Conservation (phyloP, 2,113 vertebrate species). For the Xenus cinereus region DNA sequence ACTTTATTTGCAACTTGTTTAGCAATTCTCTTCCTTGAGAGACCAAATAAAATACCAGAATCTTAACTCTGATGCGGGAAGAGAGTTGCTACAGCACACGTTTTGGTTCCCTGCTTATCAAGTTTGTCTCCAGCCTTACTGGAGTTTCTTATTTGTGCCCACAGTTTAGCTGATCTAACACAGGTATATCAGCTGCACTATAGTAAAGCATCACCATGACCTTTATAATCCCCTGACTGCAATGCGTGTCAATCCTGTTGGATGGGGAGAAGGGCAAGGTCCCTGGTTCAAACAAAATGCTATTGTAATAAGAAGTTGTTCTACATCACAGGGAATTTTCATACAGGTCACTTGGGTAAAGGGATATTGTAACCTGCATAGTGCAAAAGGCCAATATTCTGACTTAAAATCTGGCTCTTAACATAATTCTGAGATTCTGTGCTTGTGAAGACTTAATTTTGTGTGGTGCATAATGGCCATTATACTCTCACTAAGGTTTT, state of each 20-base stretch:
- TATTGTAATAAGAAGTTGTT: neutral
- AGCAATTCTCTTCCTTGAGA: neutral
- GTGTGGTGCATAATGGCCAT: neutral
- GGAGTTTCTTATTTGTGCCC: neutral
- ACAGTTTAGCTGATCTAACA: neutral
- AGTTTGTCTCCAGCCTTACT: neutral
- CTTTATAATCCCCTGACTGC: neutral
- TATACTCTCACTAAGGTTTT: neutral
- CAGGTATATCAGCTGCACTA: neutral
- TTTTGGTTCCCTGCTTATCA: neutral
- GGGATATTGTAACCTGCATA: neutral
- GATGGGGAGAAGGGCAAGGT: neutral
- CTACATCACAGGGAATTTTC: neutral
- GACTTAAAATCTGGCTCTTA: neutral
- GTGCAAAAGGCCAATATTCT: neutral
- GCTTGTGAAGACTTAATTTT: neutral
- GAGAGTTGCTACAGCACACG: fast-evolving
- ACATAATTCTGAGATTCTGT: neutral
- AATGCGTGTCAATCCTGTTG: fast-evolving
- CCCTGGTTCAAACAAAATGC: neutral
- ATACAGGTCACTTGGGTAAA: neutral
- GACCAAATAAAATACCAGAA: neutral
- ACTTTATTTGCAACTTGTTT: neutral
- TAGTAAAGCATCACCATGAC: neutral
- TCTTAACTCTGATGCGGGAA: neutral